phyloP scores from a whole-genome alignment of 64 coral and sea anemone species.

The Anthopleura sola region DNA sequence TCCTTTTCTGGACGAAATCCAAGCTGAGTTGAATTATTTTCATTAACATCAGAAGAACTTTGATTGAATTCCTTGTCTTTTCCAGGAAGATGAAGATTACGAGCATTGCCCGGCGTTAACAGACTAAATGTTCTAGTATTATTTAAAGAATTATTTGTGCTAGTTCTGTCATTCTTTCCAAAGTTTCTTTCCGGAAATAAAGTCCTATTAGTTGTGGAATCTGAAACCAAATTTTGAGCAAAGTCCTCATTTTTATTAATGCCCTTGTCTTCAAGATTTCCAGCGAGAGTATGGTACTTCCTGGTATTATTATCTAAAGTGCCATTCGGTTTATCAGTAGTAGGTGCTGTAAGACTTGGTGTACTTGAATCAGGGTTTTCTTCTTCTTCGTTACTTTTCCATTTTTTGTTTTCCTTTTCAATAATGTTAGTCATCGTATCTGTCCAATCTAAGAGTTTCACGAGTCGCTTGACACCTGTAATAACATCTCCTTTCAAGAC shows the following conservation, averaged over 20 bases:
- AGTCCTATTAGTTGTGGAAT: background rate
- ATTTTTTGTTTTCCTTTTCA: conserved; percentile 40
- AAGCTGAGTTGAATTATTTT: background rate
- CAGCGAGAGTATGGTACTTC: background rate
- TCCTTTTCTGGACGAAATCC: background rate
- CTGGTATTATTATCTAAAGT: background rate
- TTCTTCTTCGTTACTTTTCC: conserved; percentile 36
- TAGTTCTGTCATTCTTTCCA: background rate
- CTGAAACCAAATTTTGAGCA: background rate
- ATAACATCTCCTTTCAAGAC: conserved; percentile 65
- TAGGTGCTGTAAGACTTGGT: background rate
- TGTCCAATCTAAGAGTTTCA: conserved; percentile 70
- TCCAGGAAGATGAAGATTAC: background rate
- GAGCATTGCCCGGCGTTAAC: background rate
- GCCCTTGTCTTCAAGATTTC: background rate
- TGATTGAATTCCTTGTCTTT: background rate
- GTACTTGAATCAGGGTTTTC: background rate
- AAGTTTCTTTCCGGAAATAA: background rate
- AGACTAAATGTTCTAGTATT: background rate
- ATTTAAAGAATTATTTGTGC: background rate
- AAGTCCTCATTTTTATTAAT: background rate
- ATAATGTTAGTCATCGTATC: conserved; percentile 48
- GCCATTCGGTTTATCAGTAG: background rate
- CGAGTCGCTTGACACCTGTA: conserved; percentile 41
- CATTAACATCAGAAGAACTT: background rate